A percentile compares a stretch with the other conserved stretches of the same genome.
Evolutionary conservation across 2,888 invertebrate species (phyloP).

Genomic region (Molanna angustata): DNA sequence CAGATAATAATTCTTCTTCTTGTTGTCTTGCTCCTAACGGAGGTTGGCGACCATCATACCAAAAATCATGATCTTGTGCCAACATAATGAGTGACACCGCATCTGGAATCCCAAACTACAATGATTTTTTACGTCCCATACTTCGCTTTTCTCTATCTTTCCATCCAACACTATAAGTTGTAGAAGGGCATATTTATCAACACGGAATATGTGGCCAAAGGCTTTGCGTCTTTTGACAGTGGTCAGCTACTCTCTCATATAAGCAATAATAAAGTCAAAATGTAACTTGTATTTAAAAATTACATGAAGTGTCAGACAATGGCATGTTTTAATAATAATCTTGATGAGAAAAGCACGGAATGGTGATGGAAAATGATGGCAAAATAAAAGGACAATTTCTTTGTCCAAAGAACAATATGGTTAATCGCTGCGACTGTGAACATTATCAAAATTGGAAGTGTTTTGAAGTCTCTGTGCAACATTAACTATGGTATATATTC

Average conservation of each 20-base stretch:
- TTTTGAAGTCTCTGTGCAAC: neutral
- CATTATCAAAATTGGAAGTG: neutral
- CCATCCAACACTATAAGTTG: neutral
- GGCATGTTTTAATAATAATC: too few relatives aligned
- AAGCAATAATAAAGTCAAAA: too few relatives aligned
- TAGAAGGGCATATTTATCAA: neutral
- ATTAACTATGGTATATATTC: neutral
- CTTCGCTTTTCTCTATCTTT: neutral
- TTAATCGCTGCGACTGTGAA: neutral
- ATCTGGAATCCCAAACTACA: neutral
- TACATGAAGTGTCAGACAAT: too few relatives aligned
- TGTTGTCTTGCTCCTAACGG: neutral
- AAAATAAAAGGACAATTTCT: too few relatives aligned
- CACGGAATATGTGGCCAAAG: too few relatives aligned
- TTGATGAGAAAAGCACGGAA: too few relatives aligned
- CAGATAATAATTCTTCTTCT: neutral
- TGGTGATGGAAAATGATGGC: too few relatives aligned
- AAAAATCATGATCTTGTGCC: neutral
- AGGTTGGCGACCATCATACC: neutral
- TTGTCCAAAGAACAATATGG: too few relatives aligned
- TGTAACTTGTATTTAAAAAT: too few relatives aligned
- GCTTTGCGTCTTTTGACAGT: too few relatives aligned
- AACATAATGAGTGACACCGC: neutral
- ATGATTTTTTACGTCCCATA: neutral
- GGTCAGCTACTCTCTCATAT: too few relatives aligned